Conservation (phyloP, 2,113 vertebrate genomes). For the Mastomys coucha region DNA sequence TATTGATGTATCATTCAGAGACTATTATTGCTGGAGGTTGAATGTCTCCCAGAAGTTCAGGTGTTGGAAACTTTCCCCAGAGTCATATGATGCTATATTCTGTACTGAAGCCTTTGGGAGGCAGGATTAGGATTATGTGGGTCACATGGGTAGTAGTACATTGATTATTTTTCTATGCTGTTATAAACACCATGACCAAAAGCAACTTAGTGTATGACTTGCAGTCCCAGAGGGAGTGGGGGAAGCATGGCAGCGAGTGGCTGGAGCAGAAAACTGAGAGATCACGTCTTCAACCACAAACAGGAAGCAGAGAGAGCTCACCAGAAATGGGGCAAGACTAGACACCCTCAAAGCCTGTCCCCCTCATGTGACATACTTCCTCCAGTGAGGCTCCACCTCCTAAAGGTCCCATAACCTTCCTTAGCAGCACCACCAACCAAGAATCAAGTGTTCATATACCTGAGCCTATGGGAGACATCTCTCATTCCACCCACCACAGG, state of each 20-base stretch:
- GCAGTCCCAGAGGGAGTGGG: neutral
- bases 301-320: neutral
- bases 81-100: neutral
- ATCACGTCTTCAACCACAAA: neutral
- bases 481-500: neutral
- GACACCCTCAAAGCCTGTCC: neutral
- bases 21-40: neutral
- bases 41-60: neutral
- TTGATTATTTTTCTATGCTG: neutral
- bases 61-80: neutral
- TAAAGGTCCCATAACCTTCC: neutral
- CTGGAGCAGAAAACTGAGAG: neutral
- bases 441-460: neutral
- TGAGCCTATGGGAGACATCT: neutral
- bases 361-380: neutral
- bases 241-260: neutral
- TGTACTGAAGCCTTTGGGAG: neutral
- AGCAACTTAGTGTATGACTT: neutral
- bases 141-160: neutral
- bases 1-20: neutral
- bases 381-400: neutral
- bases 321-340: neutral
- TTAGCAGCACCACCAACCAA: neutral
- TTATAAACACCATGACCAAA: neutral
- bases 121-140: neutral